Base-by-base conservation (phyloP, 2,888 invertebrate genomes). In the Drosophila pullipes region DNA sequence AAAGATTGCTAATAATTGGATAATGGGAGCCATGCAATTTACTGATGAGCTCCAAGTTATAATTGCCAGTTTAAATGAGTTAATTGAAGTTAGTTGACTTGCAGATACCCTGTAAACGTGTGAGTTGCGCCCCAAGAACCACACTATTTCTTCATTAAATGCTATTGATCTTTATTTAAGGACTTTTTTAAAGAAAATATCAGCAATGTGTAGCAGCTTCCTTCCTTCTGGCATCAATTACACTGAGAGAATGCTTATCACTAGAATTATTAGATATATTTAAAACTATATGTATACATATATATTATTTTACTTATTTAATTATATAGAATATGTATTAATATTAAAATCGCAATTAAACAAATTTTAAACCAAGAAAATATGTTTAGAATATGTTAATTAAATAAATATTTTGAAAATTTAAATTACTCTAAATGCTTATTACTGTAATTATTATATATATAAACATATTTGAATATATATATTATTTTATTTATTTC, bases 21-120 rank as follows among this genome's bases (percentile, higher is more conserved):
- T 4, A 28, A n/a, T 57, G 13, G 18, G 13, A 28, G 9, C 25
- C 18, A 18, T 18, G 9, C 9, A 22, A 47, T 22, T 22, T 1
- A 7, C 13, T 7, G 13, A 44, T 6, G 7, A 22, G 44, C 44
- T 44, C 6, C 6, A 13, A 22, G 6, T 22, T 44, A 22, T 22
- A 0, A 44, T 13, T 44, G 44, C 0, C 0, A 22, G 3, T 0
- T 22, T 13, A 47, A 47, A 22, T 47, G 0, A 1, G 7, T 22
- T 22, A 22, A 4, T 13, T 0, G 2, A 47, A 47, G 0, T 22
- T 7, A 22, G 4, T 22, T 7, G 13, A 22, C 7, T 4, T 7
- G 22, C 7, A 47, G 13, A 7, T 47, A 22, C 47, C 47, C 47
- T 47, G 22, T 13, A 13, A 47, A 7, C 0, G 1, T 6, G 1